Evolutionary conservation across 2,797 vertebrate genomes (phyloP), one percentile per base, ranked within the genome.

Genomic region (Heterohyrax brucei): DNA sequence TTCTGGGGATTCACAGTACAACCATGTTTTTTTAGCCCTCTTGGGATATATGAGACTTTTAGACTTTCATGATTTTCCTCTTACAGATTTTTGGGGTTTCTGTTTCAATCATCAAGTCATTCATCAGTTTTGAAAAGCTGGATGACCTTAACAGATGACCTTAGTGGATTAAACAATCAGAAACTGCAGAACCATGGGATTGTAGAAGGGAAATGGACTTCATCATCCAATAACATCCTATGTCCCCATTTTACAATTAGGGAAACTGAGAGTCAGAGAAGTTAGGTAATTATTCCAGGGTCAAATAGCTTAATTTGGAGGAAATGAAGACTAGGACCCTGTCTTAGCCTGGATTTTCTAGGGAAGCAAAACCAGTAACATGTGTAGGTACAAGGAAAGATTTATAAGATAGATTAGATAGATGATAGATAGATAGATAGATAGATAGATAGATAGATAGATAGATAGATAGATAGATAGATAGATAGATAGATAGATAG

Each of bases 1-100:
- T 92, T 95, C 28, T 95, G n/a, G 16, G 56, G 30, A 4, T 88
- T 88, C 39, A 16, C 80, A 72, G 50, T 61, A 80, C 64, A 93
- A 88, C 13, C 4, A 61, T 64, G 44, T 1, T 30, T 61, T 39
- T 81, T 61, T 22, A 81, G 26, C 10, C 28, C 1, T 21, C 28
- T 75, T 81, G 64, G 66, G 13, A 75, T 77, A 4, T 44, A 39
- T 24, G 10, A 82, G 87, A 95, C 33, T 73, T 73, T 66, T 12
- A 66, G 64, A 66, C 64, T 28, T 30, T 3, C 30, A 81, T 59
- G 77, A 16, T 62, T 61, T 66, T 28, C 78, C 39, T 61, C 64
- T 70, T 83, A 59, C 3, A 28, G 21, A 89, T 19, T 85, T 86
- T 77, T 19, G 72, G 10, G 21, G 7, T 70, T 89, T 93, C 50